Evolutionary conservation across 2,797 vertebrate species (phyloP).

Genomic region (Micropoecilia bifurca): DNA sequence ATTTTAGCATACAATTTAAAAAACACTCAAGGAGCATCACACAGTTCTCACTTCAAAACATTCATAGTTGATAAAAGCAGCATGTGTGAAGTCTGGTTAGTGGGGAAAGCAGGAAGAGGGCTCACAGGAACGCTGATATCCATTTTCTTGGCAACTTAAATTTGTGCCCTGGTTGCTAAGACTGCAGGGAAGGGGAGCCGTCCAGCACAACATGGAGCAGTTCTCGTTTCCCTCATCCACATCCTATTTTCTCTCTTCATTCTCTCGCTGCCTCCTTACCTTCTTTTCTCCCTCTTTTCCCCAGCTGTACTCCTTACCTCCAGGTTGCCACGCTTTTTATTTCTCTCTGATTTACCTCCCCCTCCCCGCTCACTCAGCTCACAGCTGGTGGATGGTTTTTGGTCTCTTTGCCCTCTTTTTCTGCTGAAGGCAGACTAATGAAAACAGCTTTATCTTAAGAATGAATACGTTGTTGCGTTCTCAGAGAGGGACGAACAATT

Average conservation of each 20-base stretch:
- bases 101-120: conserved; percentile 30
- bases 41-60: conserved; percentile 60
- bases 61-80: conserved; percentile 56
- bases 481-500: conserved; percentile 47
- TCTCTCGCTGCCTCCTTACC: conserved; percentile 13
- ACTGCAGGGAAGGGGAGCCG: conserved; percentile 64
- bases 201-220: conserved; percentile 58
- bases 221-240: conserved; percentile 18
- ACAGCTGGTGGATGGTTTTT: conserved; percentile 17
- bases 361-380: neutral
- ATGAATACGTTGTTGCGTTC: conserved; percentile 44
- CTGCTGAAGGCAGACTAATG: conserved; percentile 17
- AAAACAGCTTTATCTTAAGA: conserved; percentile 33
- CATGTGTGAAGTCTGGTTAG: conserved; percentile 59
- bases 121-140: conserved; percentile 75
- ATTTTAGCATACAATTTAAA: conserved; percentile 14
- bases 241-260: conserved; percentile 36
- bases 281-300: conserved; percentile 2
- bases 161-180: conserved; percentile 54
- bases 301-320: conserved; percentile 17
- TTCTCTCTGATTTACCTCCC: conserved; percentile 5
- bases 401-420: neutral
- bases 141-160: conserved; percentile 66
- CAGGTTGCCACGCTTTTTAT: neutral
- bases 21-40: conserved; percentile 36